A percentile compares a stretch with the other conserved stretches of the same genome.
Evolutionary conservation across 2,113 vertebrate genomes (phyloP).

Genomic region (Nerophis ophidion): DNA sequence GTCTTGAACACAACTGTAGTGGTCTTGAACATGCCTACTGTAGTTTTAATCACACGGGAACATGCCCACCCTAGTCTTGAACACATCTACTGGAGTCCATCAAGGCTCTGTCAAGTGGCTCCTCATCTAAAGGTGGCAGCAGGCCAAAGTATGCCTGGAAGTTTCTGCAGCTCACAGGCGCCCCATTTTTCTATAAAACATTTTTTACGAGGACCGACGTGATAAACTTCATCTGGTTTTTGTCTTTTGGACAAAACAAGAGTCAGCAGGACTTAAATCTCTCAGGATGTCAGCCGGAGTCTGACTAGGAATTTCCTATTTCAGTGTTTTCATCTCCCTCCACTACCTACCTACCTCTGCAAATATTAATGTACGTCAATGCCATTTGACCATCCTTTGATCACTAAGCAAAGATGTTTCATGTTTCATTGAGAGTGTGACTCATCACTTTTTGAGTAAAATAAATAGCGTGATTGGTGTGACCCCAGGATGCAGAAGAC

Average conservation of each 20-base stretch:
- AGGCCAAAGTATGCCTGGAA: conserved; percentile 36
- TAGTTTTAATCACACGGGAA: conserved; percentile 10
- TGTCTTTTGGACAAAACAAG: conserved; percentile 49
- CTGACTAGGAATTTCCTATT: too few species aligned
- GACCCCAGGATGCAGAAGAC: too few species aligned
- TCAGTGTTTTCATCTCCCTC: too few species aligned
- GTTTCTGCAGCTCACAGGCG: conserved; percentile 11
- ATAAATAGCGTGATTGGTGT: too few species aligned
- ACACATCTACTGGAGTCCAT: conserved; percentile 13
- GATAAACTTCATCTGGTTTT: conserved; percentile 53
- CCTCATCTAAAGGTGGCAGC: conserved; percentile 21
- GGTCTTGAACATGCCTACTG: too few species aligned
- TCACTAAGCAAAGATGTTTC: too few species aligned
- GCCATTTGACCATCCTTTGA: too few species aligned
- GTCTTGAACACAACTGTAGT: too few species aligned
- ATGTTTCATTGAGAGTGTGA: too few species aligned
- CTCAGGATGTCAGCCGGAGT: conserved; percentile 15
- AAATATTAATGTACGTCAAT: too few species aligned
- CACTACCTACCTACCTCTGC: too few species aligned
- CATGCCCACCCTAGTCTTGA: background rate
- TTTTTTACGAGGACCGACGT: conserved; percentile 8
- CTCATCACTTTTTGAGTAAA: too few species aligned
- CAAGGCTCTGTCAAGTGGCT: background rate
- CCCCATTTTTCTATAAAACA: conserved; percentile 20
- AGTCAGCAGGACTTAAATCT: conserved; percentile 35